Base-by-base conservation (phyloP, 2,888 invertebrate genomes). In the Lobophora halterata region DNA sequence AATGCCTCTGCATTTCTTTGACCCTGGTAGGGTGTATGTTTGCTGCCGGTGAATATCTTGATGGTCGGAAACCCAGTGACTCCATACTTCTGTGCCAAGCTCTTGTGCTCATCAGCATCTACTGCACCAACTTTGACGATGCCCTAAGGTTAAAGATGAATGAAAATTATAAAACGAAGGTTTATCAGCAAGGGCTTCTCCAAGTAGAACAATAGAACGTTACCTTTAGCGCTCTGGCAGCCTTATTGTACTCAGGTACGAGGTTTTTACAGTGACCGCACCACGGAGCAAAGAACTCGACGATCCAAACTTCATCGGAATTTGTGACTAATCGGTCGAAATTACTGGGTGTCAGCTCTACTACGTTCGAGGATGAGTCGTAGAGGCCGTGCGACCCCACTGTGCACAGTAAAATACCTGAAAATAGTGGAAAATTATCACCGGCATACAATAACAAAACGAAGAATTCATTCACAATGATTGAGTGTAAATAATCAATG, bases 231-330 rank as follows among this genome's bases (percentile, higher is more conserved):
- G 97, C 98, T 52, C 90, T 91, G 1, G 99, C 98, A 30, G 96
- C 93, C 86, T 98, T 98, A 46, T 94, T 92, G 82, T 97, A 99
- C 71, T 98, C 98, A 1, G 97, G 95, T 23, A 93, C 96, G 23
- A 99, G 88, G 45, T 90, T 91, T 75, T 98, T 93, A 79, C 99
- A 96, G 68, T 96, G 95, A 5, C 95, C 96, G 76, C 95, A 98
- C 98, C 98, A 99, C 0, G 98, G 97, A 0, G 99, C 98, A 76
- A 90, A 98, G 79, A 97, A 98, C 69, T 99, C 98, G 1, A 99
- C 95, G 39, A 99, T 82, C 98, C 98, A 99, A 11, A 99, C 86
- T 55, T 93, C 91, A 73, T 98, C 94, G 50, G 95, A 91, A 52
- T 95, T 91, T 26, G 92, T 79, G 2, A 99, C 98, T 57, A 93